phyloP scores from a whole-genome alignment of 2,113 vertebrate species.

The Triplophysa rosa region DNA sequence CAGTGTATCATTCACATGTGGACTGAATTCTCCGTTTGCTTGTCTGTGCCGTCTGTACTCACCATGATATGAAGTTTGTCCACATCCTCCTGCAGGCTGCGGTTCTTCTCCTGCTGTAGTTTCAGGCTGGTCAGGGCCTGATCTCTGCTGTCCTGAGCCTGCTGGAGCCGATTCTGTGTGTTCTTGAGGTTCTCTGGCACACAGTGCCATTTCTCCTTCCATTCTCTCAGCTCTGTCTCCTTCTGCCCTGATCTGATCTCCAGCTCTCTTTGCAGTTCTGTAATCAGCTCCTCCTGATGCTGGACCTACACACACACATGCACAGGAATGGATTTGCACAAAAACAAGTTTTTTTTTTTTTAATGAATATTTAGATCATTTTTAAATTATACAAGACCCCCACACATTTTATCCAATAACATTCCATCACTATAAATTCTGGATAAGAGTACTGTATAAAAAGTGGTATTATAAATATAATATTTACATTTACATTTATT shows the following conservation, averaged over 20 bases:
- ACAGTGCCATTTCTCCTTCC: not conserved
- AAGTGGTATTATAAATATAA: no score
- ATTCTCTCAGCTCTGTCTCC: conserved; percentile 27
- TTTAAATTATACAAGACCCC: no score
- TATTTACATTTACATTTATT: no score
- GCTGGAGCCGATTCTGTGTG: conserved; percentile 42
- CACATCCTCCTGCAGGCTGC: conserved; percentile 41
- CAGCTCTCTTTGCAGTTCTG: conserved; percentile 30
- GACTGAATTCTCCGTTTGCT: conserved; percentile 42
- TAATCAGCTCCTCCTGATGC: not conserved
- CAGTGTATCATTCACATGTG: not conserved
- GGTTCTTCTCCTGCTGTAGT: conserved; percentile 46
- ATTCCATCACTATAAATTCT: no score
- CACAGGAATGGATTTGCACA: not conserved
- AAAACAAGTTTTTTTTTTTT: no score
- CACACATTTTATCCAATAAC: no score
- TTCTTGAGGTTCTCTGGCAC: conserved; percentile 42
- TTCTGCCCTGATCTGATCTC: conserved; percentile 19
- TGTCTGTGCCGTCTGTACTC: not conserved
- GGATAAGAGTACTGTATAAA: no score
- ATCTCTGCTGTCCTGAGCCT: conserved; percentile 42
- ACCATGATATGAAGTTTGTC: conserved; percentile 45
- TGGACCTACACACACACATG: conserved; percentile 18
- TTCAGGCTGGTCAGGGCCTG: conserved; percentile 18
- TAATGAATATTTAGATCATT: no score